Conservation (phyloP, 2,113 vertebrate genomes). For the Nematolebias whitei region DNA sequence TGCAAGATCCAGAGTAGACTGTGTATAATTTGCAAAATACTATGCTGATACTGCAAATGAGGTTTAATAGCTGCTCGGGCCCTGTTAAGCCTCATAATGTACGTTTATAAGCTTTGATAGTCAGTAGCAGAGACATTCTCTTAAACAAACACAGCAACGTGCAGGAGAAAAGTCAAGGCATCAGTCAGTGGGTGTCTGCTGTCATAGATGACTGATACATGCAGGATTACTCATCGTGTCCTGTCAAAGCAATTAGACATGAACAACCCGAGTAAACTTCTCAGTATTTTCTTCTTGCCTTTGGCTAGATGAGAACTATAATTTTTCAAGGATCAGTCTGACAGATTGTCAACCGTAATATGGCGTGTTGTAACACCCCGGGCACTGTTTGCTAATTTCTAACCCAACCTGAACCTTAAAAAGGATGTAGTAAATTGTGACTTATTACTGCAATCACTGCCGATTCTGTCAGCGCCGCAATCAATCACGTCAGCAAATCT, state of each 20-base stretch:
- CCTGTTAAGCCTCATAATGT: constrained; percentile 72
- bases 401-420: constrained; percentile 31
- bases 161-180: constrained; percentile 37
- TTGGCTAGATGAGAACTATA: constrained; percentile 46
- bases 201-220: constrained; percentile 61
- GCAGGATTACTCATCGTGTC: constrained; percentile 65
- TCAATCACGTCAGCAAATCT: constrained; percentile 52
- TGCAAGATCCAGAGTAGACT: constrained; percentile 71
- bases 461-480: constrained; percentile 56
- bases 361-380: constrained; percentile 45
- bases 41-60: constrained; percentile 80
- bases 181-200: constrained; percentile 63
- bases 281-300: constrained; percentile 33
- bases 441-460: constrained; percentile 44
- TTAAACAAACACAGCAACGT: constrained; percentile 14
- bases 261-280: constrained; percentile 42
- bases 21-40: constrained; percentile 79
- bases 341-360: constrained; percentile 60
- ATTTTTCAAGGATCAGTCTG: constrained; percentile 61
- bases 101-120: constrained; percentile 66
- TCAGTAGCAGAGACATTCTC: constrained; percentile 67
- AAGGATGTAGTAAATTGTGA: constrained; percentile 54
- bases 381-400: constrained; percentile 49
- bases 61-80: constrained; percentile 79
- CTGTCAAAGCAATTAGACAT: constrained; percentile 67